Base-by-base conservation (phyloP, 2,113 vertebrate genomes). In the Salvelinus alpinus region DNA sequence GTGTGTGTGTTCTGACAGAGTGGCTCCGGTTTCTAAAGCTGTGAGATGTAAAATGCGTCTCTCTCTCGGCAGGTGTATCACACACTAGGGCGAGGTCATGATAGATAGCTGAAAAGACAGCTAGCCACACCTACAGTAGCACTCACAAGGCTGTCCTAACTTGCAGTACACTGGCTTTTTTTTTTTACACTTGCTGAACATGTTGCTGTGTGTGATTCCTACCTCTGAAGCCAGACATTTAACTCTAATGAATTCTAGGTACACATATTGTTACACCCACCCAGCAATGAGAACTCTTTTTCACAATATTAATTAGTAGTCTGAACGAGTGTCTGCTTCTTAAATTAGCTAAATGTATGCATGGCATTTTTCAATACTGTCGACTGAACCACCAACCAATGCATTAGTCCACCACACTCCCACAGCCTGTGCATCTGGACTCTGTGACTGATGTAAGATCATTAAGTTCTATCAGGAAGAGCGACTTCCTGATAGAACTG, bases 361-460 rank as follows among this genome's bases (percentile, higher is more conserved):
- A 25, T 34, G 65, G 4, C n/a, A 24, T 70, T 51, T 70, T n/a
- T 24, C 38, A 51, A 13, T 1, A 13, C 20, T 4, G 38, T 48
- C 20, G n/a, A 66, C 64, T 31, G 25, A 67, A 67, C 12, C 29
- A 31, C 25, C 65, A n/a, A 13, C 59, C n/a, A 22, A 62, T 11
- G 5, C 13, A 22, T 16, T 16, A 3, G 7, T 62, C 59, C 59
- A 24, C 59, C 59, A 62, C 59, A 20, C 59, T 24, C 20, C 59
- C 59, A 22, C 20, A 22, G 59, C 59, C 59, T 62, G 18, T 2
- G n/a, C 14, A n/a, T 62, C 29, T 34, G 29, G 13, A 25, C 27
- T 57, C 2, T 57, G 74, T 27, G 74, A 75, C 20, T 2, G 51
- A 72, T 48, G 47, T 60, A 38, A 72, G 71, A 6, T 78, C 54